Evolutionary conservation across 2,888 invertebrate species (phyloP).

Genomic region (Serrognathus titanus): DNA sequence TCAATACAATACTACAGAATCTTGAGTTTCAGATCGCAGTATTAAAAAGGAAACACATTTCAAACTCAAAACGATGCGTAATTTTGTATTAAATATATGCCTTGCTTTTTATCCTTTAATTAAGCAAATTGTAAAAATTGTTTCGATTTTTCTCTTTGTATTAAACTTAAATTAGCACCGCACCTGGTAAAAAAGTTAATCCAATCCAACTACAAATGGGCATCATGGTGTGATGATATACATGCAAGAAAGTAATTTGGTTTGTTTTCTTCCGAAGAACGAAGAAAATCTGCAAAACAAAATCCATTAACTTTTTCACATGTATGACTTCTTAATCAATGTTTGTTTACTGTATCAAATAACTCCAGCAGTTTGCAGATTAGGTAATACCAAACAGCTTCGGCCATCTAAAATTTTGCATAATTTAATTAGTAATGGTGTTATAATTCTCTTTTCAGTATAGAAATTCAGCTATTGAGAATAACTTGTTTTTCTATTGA

Average conservation of each 20-base stretch:
- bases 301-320: background rate
- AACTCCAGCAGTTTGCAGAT: conserved; percentile 56
- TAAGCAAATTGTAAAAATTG: too few relatives aligned
- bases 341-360: conserved; percentile 51
- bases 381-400: conserved; percentile 52
- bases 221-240: conserved; percentile 65
- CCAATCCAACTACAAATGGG: conserved; percentile 57
- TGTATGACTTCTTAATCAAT: background rate
- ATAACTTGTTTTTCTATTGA: too few relatives aligned
- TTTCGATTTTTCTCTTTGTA: too few relatives aligned
- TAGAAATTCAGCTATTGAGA: too few relatives aligned
- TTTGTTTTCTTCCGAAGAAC: conserved; percentile 65
- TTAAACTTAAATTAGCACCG: conserved; percentile 46
- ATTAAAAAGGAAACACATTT: too few relatives aligned
- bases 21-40: too few relatives aligned
- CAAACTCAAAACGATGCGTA: too few relatives aligned
- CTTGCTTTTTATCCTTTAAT: too few relatives aligned
- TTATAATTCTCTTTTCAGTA: too few relatives aligned
- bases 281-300: conserved; percentile 54
- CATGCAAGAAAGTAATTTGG: conserved; percentile 65
- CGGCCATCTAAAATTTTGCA: conserved; percentile 43
- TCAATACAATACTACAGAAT: too few relatives aligned
- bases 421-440: too few relatives aligned
- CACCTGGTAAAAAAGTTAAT: conserved; percentile 54
- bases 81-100: too few relatives aligned